Evolutionary conservation across 2,113 vertebrate genomes (phyloP), one percentile per base, ranked within the genome.

Genomic region (Leptobrachium ailaonicum): DNA sequence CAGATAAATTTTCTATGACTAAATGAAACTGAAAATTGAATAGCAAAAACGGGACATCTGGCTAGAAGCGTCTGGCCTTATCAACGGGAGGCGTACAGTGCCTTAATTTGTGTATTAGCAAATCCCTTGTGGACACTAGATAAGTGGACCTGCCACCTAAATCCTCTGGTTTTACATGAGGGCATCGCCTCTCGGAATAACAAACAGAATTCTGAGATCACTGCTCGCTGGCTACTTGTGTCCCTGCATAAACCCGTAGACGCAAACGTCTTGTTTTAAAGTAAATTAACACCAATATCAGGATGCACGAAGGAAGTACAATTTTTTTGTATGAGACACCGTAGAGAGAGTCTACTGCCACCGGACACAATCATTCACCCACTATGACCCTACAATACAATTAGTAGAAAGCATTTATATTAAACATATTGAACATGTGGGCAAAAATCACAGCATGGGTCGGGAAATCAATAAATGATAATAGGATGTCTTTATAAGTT

Each of bases 91-190:
- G 54, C 50, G 40, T 69, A 75, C 79, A 69, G 66, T 75, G 72
- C 71, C 72, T 74, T 81, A 66, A 81, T 81, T 75, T 75, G 54
- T 75, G 66, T 68, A 75, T 81, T 81, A 81, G 79, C 72, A 81
- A 81, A 69, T 81, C 71, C 62, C 79, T 75, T 20, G 73, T 81
- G 79, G 64, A 81, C 67, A 47, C 79, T 62, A 50, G 79, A 81
- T 81, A 81, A 81, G 79, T 81, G 71, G 71, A 58, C 58, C 66
- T 81, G 71, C 66, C 72, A 69, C 75, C 66, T 75, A 81, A 81
- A 81, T 81, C 79, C 72, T 81, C 42, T 69, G 64, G 66, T 81
- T 81, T 74, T 69, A 81, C 79, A 81, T 47, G 79, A 62, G 71
- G 72, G 66, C 75, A 75, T 75, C 47, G 79, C 40, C 14, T 60